These are phyloP conservation scores for Oligia fasciuncula DNA, from an alignment of 2,888 invertebrate genomes.

Conservation along the genomic window DNA sequence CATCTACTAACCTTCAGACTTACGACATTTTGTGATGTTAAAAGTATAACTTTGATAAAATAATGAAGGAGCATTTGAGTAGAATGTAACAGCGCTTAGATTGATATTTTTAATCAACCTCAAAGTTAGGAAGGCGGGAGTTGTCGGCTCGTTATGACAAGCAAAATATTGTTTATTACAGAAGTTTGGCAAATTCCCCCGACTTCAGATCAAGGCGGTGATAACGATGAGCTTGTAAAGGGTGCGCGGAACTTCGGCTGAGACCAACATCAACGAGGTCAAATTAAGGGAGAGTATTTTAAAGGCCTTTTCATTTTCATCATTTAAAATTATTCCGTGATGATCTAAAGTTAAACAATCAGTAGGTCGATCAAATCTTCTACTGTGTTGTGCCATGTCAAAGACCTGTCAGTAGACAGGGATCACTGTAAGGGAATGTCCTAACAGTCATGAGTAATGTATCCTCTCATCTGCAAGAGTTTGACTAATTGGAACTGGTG, in stretches of 20 bases:
- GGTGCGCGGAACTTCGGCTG: constrained; percentile 51
- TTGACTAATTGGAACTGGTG: background rate
- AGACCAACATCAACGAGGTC: constrained; percentile 42
- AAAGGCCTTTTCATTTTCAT: constrained; percentile 18
- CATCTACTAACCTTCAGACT: constrained; percentile 37
- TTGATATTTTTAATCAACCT: constrained; percentile 81
- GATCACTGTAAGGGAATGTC: background rate
- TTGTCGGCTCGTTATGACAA: constrained; percentile 73
- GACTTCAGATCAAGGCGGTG: constrained; percentile 61
- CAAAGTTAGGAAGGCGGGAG: constrained; percentile 70
- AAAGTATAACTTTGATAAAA: constrained; percentile 56
- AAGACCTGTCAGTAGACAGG: background rate
- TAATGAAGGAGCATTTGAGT: constrained; percentile 56
- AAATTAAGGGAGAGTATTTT: constrained; percentile 29
- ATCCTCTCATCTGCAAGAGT: background rate
- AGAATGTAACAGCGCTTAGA: constrained; percentile 67
- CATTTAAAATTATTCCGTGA: constrained; percentile 19
- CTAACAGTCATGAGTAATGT: background rate
- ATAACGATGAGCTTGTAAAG: constrained; percentile 65
- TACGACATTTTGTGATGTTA: constrained; percentile 5
- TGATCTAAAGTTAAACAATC: background rate
- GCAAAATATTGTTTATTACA: constrained; percentile 77
- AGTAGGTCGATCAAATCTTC: background rate
- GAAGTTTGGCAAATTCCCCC: constrained; percentile 68
- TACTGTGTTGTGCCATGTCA: background rate